Percentiles rank a stretch among this genome's conserved stretches.
phyloP scores from a whole-genome alignment of 2,113 vertebrate species.

The Ploceus nigricollis region DNA sequence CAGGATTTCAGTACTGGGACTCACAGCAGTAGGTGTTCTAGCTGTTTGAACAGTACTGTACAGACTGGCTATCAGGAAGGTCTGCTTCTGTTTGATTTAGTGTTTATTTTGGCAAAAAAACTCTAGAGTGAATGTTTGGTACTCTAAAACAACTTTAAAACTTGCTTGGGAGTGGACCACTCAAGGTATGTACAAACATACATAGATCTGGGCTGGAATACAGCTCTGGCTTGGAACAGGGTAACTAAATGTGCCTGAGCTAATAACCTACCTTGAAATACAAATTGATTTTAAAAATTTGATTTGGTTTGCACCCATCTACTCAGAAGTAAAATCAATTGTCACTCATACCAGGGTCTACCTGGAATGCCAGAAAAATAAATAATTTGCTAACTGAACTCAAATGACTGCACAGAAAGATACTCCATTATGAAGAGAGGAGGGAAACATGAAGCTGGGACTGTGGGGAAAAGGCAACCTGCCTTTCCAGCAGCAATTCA shows the following conservation, averaged over 20 bases:
- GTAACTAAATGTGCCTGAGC: not conserved
- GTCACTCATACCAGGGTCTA: not conserved
- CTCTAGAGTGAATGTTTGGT: conserved; percentile 27
- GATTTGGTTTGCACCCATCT: not conserved
- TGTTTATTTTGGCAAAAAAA: conserved; percentile 56
- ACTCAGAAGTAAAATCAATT: not conserved
- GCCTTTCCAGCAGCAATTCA: not conserved
- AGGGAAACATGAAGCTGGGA: not conserved
- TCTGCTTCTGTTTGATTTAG: conserved; percentile 22
- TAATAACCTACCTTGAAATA: not conserved
- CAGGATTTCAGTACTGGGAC: not conserved
- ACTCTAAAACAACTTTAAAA: conserved; percentile 59
- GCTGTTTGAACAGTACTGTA: not conserved
- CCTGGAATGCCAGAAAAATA: not conserved
- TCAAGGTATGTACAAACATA: not conserved
- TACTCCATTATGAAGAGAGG: not conserved
- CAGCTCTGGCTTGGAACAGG: not conserved
- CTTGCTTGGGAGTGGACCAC: not conserved
- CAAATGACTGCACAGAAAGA: not conserved
- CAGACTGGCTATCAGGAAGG: not conserved
- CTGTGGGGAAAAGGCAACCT: not conserved
- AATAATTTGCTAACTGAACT: not conserved
- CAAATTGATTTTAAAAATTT: not conserved
- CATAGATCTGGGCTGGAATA: not conserved
- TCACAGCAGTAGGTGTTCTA: not conserved